These are phyloP conservation scores for Abramis brama DNA, from an alignment of 2,113 vertebrate genomes.

Conservation along the genomic window DNA sequence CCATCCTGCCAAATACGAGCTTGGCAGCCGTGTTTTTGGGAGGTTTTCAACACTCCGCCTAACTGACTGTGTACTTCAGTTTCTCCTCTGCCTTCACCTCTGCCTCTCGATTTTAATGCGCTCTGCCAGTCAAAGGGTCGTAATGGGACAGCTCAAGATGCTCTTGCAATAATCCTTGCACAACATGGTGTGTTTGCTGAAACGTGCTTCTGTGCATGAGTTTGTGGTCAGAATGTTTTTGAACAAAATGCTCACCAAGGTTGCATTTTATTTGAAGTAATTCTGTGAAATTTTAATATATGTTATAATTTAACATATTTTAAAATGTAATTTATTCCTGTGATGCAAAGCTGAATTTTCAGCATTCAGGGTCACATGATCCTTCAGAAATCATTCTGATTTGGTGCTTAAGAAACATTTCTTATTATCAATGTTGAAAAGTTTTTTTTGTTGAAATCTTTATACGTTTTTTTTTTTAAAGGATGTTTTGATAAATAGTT, in stretches of 20 bases:
- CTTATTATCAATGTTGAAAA: not conserved
- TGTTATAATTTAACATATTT: not conserved
- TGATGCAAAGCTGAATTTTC: not conserved
- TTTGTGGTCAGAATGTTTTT: not conserved
- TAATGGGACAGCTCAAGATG: not conserved
- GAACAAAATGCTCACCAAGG: not conserved
- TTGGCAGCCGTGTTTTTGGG: constrained; percentile 47
- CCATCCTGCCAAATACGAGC: constrained; percentile 61
- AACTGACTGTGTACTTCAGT: not conserved
- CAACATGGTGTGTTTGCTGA: not conserved
- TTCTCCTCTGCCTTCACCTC: constrained; percentile 25
- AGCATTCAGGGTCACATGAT: not conserved
- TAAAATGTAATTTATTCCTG: not conserved
- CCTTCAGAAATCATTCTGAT: not conserved
- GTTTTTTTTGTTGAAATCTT: not conserved
- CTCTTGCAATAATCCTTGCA: constrained; percentile 29
- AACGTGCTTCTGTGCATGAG: not conserved
- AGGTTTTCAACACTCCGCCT: constrained; percentile 35
- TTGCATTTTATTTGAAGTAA: not conserved
- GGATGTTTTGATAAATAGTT: not conserved
- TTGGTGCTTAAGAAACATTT: not conserved
- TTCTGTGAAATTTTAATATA: not conserved
- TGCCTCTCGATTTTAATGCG: not conserved
- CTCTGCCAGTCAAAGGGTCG: not conserved
- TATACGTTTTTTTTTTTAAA: no score